Conservation (phyloP, 2,797 vertebrate species). For the Phrynocephalus vlangalii region DNA sequence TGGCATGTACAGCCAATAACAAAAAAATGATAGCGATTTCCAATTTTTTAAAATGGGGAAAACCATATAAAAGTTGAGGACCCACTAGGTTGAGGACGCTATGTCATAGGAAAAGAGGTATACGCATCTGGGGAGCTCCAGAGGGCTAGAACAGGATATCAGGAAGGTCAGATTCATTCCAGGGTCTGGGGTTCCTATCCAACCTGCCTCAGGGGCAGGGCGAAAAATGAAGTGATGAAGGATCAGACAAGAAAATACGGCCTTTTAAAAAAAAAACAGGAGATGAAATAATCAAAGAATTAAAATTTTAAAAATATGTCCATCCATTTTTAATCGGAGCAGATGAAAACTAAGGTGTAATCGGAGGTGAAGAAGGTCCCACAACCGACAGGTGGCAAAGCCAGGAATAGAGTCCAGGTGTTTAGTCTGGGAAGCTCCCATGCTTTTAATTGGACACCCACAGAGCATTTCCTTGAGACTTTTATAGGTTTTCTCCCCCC, state of each 20-base stretch:
- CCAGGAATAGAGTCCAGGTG: slow-evolving; percentile 26
- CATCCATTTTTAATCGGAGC: background rate
- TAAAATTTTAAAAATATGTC: background rate
- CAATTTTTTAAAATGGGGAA: too few species aligned
- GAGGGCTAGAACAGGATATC: too few species aligned
- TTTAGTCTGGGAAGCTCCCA: slow-evolving; percentile 23
- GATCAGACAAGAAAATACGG: background rate
- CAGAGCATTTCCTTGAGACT: slow-evolving; percentile 13
- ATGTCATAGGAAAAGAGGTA: too few species aligned
- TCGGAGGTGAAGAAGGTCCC: slow-evolving; percentile 2
- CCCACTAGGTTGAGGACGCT: too few species aligned
- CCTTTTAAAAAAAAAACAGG: background rate
- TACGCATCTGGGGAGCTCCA: too few species aligned
- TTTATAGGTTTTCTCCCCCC: slow-evolving; percentile 11
- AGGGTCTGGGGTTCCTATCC: too few species aligned
- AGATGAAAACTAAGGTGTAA: background rate
- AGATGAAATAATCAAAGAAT: background rate
- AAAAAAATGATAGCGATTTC: too few species aligned
- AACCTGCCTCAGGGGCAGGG: too few species aligned
- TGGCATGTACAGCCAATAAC: too few species aligned
- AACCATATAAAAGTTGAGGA: too few species aligned
- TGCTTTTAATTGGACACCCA: slow-evolving; percentile 40
- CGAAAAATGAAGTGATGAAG: background rate
- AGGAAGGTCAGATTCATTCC: too few species aligned
- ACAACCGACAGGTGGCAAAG: slow-evolving; percentile 4